Percentiles rank a stretch among this genome's conserved stretches.
Evolutionary conservation across 92 coral and sea anemone species (phyloP).

Genomic region (Meandrina meandrites): DNA sequence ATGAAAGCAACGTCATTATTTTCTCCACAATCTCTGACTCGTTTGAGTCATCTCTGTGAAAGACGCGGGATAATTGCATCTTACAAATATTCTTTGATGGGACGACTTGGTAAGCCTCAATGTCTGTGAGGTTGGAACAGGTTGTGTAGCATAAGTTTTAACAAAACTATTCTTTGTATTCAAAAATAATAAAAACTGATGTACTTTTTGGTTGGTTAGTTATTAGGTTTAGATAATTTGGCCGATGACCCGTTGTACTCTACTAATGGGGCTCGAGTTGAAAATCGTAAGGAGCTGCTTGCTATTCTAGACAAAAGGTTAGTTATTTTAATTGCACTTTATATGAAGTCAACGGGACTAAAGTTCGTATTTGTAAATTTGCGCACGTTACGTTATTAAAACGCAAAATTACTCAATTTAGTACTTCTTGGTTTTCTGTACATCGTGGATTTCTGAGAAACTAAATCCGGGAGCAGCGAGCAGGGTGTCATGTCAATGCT

Average conservation of each 20-base stretch:
- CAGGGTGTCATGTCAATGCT: too few relatives aligned
- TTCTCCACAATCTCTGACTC: too few relatives aligned
- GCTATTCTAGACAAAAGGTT: conserved; percentile 50
- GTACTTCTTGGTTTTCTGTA: not conserved
- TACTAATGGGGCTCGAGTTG: conserved; percentile 71
- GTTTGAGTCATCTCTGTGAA: too few relatives aligned
- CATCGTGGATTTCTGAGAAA: not conserved
- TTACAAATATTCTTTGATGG: too few relatives aligned
- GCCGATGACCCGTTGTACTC: conserved; percentile 60
- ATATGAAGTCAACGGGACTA: not conserved
- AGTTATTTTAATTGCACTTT: not conserved
- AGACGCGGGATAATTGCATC: too few relatives aligned
- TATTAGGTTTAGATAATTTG: conserved; percentile 40
- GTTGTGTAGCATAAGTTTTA: too few relatives aligned
- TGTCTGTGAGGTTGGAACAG: too few relatives aligned
- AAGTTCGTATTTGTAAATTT: not conserved
- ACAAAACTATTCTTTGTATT: too few relatives aligned
- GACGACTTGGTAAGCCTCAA: too few relatives aligned
- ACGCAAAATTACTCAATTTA: not conserved
- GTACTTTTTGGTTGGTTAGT: conserved; percentile 16
- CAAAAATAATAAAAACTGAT: too few relatives aligned
- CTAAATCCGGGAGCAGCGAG: too few relatives aligned
- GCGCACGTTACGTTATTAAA: not conserved
- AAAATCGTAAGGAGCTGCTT: conserved; percentile 69
- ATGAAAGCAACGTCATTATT: too few relatives aligned